Base-by-base conservation (phyloP, 2,797 vertebrate species). In the Microctenopoma stevenorrisi region DNA sequence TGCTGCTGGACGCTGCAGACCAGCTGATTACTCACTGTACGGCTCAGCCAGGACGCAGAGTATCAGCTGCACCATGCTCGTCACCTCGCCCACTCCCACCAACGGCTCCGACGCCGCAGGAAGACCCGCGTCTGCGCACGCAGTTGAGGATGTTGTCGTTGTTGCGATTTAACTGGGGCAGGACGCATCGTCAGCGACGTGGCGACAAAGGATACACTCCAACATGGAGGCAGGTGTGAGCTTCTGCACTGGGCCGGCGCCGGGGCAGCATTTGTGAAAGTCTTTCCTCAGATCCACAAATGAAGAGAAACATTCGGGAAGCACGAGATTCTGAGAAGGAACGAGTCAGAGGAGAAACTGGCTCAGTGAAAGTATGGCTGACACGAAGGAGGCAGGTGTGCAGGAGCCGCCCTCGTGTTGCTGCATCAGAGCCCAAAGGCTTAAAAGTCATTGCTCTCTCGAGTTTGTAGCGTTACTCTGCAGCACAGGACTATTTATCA, bases 241-340 rank as follows among this genome's bases (percentile, higher is more conserved):
- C 70, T 96, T 95, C 81, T 94, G 93, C 72, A 89, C 86, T 0
- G 94, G 58, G 73, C 93, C 92, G 33, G 93, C 88, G 25, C 90
- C 94, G 26, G 96, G 95, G 74, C 96, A 97, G 79, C 95, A 96
- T 84, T 92, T 87, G 44, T 96, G 92, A 89, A 99, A 97, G 85
- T 98, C 97, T 88, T 95, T 98, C 84, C 89, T 96, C 74, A 97
- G 82, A 72, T 99, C 97, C 79, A 95, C 95, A 86, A 98, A 99
- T 22, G 97, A 96, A 88, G 96, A 97, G 93, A 98, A 98, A 86
- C 94, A 95, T 76, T 97, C 97, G 4, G 96, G 95, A 44, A 99
- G 94, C 54, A 95, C 90, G 55, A 97, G 90, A 86, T 98, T 99
- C 97, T 99, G 56, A 43, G 71, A 44, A 51, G 43, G 12, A 70